Evolutionary conservation across 1,140 invertebrate genomes (phyloP).

Genomic region (Ceratina australensis): DNA sequence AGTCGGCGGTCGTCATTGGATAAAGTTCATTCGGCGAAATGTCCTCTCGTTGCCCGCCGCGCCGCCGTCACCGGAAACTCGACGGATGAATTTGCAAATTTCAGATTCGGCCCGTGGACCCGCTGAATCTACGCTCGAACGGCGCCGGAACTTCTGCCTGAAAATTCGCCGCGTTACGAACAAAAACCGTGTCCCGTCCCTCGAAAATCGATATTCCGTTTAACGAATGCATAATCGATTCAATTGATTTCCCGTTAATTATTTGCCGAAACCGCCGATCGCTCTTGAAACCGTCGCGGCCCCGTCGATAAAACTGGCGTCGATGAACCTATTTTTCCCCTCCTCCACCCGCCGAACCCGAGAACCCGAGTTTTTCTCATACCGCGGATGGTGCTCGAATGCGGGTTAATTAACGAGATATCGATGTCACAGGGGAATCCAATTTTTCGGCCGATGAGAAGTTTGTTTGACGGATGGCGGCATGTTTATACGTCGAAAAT

Average conservation of each 20-base stretch:
- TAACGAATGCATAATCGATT: conserved; percentile 45
- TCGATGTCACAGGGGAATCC: not conserved
- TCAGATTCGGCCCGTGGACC: conserved; percentile 1
- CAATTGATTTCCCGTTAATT: conserved; percentile 41
- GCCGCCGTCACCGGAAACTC: conserved; percentile 3
- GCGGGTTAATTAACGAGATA: conserved; percentile 6
- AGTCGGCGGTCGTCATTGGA: conserved; percentile 28
- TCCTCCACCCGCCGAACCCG: too few relatives aligned
- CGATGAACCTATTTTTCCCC: not conserved
- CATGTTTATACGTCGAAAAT: not conserved
- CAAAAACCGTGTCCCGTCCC: not conserved
- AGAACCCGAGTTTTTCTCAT: too few relatives aligned
- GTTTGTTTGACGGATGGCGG: not conserved
- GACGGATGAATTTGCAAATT: conserved; percentile 47
- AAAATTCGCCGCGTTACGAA: conserved; percentile 7
- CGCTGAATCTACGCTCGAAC: conserved; percentile 1
- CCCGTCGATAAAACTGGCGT: not conserved
- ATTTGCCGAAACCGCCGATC: conserved; percentile 5
- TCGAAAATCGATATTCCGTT: conserved; percentile 39
- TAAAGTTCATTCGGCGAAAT: conserved; percentile 37
- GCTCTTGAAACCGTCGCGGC: not conserved
- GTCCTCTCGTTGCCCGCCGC: not conserved
- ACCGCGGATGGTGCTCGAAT: not conserved
- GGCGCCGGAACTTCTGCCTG: not conserved
- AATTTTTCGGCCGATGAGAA: conserved; percentile 1